phyloP scores from a whole-genome alignment of 2,113 vertebrate species.

The Dromiciops gliroides region DNA sequence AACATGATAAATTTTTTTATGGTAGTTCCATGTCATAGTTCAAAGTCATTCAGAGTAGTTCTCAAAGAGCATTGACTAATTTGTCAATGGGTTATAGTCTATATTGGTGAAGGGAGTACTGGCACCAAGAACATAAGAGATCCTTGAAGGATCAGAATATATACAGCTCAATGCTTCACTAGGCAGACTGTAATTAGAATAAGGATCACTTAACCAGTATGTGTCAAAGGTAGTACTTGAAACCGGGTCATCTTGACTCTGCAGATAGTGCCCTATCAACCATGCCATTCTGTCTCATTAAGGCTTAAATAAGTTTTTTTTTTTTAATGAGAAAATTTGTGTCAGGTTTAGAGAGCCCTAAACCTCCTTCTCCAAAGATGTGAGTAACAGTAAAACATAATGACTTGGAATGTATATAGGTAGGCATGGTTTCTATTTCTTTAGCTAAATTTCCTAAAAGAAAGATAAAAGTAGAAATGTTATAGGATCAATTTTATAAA shows the following conservation, averaged over 20 bases:
- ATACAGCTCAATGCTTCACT: neutral
- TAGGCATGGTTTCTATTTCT: neutral
- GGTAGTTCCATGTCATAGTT: neutral
- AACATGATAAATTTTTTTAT: neutral
- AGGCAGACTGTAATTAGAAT: neutral
- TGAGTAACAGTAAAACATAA: constrained; percentile 16
- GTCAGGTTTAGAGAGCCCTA: neutral
- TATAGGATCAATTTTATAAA: neutral
- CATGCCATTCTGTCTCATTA: neutral
- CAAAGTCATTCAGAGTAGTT: neutral
- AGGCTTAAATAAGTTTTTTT: neutral
- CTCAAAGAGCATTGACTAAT: neutral
- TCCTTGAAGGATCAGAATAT: neutral
- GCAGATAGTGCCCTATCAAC: neutral
- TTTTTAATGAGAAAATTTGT: neutral
- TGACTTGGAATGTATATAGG: constrained; percentile 18
- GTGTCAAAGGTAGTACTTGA: neutral
- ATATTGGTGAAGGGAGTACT: neutral
- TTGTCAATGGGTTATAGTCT: neutral
- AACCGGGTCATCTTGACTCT: neutral
- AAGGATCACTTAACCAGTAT: constrained; percentile 15
- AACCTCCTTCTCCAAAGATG: constrained; percentile 25
- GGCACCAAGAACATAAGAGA: neutral
- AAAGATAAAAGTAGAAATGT: neutral
- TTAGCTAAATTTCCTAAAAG: constrained; percentile 26